Evolutionary conservation across 2,113 vertebrate species (phyloP).

Genomic region (Urocynchramus pylzowi): DNA sequence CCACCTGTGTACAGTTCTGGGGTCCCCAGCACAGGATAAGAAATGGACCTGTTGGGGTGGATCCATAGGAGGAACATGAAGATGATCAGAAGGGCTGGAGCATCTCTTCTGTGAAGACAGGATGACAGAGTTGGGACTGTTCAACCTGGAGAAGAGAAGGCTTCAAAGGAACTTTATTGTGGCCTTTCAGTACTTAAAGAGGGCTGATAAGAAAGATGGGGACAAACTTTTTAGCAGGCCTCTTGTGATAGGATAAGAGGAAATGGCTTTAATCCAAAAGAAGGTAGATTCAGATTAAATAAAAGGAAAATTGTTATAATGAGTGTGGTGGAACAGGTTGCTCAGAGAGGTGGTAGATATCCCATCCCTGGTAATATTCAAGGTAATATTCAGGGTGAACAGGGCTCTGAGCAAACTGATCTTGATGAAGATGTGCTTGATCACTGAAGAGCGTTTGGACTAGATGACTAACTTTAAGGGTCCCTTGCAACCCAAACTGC

Average conservation of each 20-base stretch:
- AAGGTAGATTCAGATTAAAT: background rate
- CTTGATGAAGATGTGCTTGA: background rate
- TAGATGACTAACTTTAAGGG: background rate
- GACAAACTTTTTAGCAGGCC: background rate
- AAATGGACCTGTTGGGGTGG: background rate
- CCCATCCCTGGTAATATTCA: background rate
- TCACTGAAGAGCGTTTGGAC: background rate
- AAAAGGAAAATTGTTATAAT: background rate
- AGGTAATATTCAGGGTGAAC: background rate
- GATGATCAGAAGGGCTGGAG: background rate
- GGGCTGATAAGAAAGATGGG: background rate
- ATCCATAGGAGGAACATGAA: background rate
- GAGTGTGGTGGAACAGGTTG: background rate
- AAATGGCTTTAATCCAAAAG: background rate
- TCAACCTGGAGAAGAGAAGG: background rate
- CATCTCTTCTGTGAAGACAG: background rate
- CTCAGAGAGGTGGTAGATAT: background rate
- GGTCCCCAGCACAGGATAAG: background rate
- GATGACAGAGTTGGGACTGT: background rate
- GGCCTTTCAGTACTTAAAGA: background rate
- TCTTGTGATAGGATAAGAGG: background rate
- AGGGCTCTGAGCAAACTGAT: background rate
- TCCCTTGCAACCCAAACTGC: background rate
- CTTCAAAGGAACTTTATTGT: too few species aligned
- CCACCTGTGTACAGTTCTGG: background rate